These are phyloP conservation scores for Poeciliopsis turneri DNA, from an alignment of 2,797 vertebrate species.

Conservation along the genomic window DNA sequence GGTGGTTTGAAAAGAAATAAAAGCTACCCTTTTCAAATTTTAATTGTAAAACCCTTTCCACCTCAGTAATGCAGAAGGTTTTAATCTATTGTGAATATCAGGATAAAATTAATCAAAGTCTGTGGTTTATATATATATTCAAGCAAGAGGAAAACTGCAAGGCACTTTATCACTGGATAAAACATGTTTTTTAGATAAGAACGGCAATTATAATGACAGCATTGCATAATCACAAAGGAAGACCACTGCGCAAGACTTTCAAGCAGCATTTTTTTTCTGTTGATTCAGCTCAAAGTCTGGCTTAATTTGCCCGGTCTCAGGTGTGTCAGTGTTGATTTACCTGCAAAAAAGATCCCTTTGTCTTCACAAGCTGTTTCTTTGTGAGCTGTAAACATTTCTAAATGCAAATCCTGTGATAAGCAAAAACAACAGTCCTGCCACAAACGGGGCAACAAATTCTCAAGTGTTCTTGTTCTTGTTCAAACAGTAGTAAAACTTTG, in stretches of 20 bases:
- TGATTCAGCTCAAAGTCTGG: not conserved
- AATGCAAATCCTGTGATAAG: conserved; percentile 5
- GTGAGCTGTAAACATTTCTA: not conserved
- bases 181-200: not conserved
- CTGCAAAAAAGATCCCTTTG: not conserved
- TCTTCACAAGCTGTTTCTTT: not conserved
- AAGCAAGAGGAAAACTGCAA: not conserved
- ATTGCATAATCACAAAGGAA: not conserved
- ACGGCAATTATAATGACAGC: not conserved
- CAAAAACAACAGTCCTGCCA: conserved; percentile 14
- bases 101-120: not conserved
- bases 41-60: not conserved
- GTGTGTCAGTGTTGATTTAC: not conserved
- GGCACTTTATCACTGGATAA: not conserved
- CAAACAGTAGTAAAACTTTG: conserved; percentile 7
- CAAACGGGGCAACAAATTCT: not conserved
- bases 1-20: not conserved
- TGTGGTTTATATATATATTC: not conserved
- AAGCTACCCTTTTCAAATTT: not conserved
- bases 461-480: conserved; percentile 25
- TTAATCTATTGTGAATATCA: not conserved
- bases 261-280: not conserved
- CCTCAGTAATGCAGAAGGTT: not conserved
- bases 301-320: not conserved
- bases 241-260: not conserved